phyloP scores from a whole-genome alignment of 2,888 invertebrate genomes.

The Xestia rhomboidea region DNA sequence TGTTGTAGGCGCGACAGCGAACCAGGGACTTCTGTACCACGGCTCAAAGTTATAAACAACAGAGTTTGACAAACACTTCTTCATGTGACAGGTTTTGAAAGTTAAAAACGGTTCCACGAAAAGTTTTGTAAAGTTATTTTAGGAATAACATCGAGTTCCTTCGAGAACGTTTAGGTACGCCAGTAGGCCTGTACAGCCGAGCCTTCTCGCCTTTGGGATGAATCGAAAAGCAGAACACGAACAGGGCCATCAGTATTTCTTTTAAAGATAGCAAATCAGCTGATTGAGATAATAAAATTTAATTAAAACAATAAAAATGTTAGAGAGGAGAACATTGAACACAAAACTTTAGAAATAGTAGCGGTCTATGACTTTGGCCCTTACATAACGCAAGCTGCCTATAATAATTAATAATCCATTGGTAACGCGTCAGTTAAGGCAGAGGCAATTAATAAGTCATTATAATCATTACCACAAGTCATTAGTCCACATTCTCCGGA shows the following conservation, averaged over 20 bases:
- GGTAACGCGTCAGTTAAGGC: slow-evolving; percentile 5
- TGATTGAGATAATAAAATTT: neutral
- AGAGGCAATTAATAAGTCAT: slow-evolving; percentile 31
- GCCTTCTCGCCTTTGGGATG: neutral
- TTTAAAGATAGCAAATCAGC: neutral
- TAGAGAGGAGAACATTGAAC: neutral
- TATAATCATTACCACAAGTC: slow-evolving; percentile 14
- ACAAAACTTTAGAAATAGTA: neutral
- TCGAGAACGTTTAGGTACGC: neutral
- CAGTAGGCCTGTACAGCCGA: neutral
- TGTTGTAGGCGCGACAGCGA: neutral
- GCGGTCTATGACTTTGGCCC: neutral
- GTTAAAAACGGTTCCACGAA: neutral
- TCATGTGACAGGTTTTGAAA: neutral
- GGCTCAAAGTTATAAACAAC: neutral
- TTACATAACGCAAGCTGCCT: neutral
- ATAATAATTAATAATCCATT: slow-evolving; percentile 1
- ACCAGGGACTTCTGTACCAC: neutral
- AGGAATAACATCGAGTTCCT: neutral
- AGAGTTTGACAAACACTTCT: neutral
- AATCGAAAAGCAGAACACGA: neutral
- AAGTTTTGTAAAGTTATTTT: neutral
- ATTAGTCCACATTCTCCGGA: slow-evolving; percentile 26
- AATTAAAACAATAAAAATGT: neutral
- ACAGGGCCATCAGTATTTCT: neutral